phyloP scores from a whole-genome alignment of 2,888 invertebrate genomes.

The Eristalinus aeneus region DNA sequence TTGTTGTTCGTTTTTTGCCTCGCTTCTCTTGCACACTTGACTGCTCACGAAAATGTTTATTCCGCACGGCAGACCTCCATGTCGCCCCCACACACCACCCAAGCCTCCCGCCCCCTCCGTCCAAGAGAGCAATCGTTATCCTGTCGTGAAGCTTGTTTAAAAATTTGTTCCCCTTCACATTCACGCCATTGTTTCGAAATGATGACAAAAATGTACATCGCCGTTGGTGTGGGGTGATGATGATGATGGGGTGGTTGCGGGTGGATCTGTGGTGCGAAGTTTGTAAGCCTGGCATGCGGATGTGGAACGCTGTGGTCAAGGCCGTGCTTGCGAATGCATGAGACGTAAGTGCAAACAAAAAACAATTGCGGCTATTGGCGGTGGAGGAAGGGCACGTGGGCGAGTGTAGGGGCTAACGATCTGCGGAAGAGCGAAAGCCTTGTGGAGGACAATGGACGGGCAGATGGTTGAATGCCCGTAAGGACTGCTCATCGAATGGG shows the following conservation, averaged over 20 bases:
- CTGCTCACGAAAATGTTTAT: constrained; percentile 58
- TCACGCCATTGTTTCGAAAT: constrained; percentile 29
- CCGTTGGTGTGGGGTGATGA: background rate
- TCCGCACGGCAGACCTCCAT: constrained; percentile 24
- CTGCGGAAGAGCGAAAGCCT: background rate
- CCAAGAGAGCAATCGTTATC: constrained; percentile 19
- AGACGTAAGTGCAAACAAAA: constrained; percentile 1
- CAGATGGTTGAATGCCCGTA: background rate
- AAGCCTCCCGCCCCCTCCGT: background rate
- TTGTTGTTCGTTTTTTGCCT: background rate
- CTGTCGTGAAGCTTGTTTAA: constrained; percentile 44
- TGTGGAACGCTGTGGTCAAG: constrained; percentile 19
- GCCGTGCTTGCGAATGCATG: background rate
- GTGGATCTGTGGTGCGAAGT: constrained; percentile 10
- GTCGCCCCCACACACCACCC: background rate
- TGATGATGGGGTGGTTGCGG: background rate
- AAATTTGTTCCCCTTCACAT: constrained; percentile 39
- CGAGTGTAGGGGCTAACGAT: background rate
- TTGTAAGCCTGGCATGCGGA: background rate
- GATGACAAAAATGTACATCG: constrained; percentile 27
- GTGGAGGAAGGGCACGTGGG: background rate
- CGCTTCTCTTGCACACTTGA: constrained; percentile 19
- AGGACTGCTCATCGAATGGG: background rate
- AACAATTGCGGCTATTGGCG: background rate
- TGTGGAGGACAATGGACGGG: background rate